Evolutionary conservation across 30 jellyfish, hydroid and myxozoan genomes (phyloP).

Genomic region (Aurelia coerulea): DNA sequence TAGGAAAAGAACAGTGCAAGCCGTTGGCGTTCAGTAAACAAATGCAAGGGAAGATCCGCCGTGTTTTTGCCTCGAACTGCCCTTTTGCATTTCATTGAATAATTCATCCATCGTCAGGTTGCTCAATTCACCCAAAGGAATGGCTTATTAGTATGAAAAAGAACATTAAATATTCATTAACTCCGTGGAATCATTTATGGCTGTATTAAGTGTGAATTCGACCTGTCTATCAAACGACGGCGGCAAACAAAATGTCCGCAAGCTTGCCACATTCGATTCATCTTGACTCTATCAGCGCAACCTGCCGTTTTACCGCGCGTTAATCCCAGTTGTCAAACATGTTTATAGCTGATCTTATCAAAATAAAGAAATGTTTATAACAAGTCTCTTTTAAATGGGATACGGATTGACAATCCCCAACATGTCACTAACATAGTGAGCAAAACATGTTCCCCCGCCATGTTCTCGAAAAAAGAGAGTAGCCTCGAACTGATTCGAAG

Average conservation of each 20-base stretch:
- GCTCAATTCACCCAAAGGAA: constrained; percentile 81
- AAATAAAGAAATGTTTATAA: too few relatives aligned
- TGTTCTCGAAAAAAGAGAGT: too few relatives aligned
- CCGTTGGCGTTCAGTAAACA: constrained; percentile 52
- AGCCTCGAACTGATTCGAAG: too few relatives aligned
- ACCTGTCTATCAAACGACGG: constrained; percentile 62
- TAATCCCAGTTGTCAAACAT: background rate
- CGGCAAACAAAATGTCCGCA: constrained; percentile 51
- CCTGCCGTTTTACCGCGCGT: constrained; percentile 31
- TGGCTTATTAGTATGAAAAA: constrained; percentile 50
- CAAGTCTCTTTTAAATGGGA: too few relatives aligned
- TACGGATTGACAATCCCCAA: too few relatives aligned
- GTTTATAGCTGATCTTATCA: too few relatives aligned
- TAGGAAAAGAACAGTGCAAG: constrained; percentile 64
- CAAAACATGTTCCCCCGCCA: too few relatives aligned
- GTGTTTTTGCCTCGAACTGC: constrained; percentile 61
- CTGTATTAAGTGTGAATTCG: constrained; percentile 65
- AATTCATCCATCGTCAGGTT: constrained; percentile 77
- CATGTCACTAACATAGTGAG: too few relatives aligned
- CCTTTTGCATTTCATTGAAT: constrained; percentile 73
- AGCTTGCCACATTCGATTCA: constrained; percentile 39
- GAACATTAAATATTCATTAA: constrained; percentile 64
- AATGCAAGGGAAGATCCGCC: constrained; percentile 29
- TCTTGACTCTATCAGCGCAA: constrained; percentile 3
- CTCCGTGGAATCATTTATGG: constrained; percentile 33